These are phyloP conservation scores for Typhlichthys eigenmanni DNA, from an alignment of 2,797 vertebrate species.

Conservation along the genomic window DNA sequence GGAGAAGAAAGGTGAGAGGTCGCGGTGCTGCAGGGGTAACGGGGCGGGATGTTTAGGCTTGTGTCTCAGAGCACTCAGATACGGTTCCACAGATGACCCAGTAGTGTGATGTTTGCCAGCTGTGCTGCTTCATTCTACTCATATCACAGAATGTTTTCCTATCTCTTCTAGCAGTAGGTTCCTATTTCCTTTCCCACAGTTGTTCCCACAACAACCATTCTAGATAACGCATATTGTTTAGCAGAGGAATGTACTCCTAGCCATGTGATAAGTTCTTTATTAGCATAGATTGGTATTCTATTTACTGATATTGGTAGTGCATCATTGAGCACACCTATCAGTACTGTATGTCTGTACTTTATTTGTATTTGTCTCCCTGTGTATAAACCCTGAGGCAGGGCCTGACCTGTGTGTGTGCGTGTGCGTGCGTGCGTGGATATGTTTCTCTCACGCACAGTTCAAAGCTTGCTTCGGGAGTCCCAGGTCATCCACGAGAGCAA, in stretches of 20 bases:
- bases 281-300: constrained; percentile 30
- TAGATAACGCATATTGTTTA: constrained; percentile 18
- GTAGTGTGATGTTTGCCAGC: constrained; percentile 66
- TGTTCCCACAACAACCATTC: constrained; percentile 8
- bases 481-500: constrained; percentile 90
- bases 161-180: constrained; percentile 2
- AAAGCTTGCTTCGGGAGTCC: constrained; percentile 89
- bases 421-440: no score
- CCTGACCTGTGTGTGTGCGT: background rate
- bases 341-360: background rate
- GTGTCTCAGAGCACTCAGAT: constrained; percentile 66
- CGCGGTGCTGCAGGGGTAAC: constrained; percentile 31
- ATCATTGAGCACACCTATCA: constrained; percentile 15
- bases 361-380: background rate
- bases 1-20: constrained; percentile 90
- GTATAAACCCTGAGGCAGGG: no score
- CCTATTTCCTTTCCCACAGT: background rate
- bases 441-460: constrained; percentile 76
- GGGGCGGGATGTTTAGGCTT: constrained; percentile 61
- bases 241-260: constrained; percentile 11
- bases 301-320: constrained; percentile 19
- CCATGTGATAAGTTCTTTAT: constrained; percentile 34
- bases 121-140: constrained; percentile 48
- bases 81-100: constrained; percentile 17
- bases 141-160: constrained; percentile 21